Evolutionary conservation across 2,797 vertebrate species (phyloP).

Genomic region (Smutsia temminckii): DNA sequence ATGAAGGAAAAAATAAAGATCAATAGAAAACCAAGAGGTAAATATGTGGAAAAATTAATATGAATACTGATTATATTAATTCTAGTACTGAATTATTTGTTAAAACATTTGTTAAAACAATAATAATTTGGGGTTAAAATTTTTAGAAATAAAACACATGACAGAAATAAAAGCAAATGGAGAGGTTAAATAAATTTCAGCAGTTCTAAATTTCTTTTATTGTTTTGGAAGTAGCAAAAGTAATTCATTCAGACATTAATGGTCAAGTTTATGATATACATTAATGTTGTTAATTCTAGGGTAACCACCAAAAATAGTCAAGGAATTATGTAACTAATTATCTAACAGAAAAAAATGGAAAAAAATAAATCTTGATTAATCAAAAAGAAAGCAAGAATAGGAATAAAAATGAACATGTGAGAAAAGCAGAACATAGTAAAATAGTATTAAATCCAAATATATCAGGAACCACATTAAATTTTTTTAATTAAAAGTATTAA

Average conservation of each 20-base stretch:
- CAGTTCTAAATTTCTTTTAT: neutral
- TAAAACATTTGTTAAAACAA: neutral
- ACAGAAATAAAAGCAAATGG: neutral
- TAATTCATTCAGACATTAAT: neutral
- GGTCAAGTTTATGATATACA: neutral
- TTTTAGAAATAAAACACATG: neutral
- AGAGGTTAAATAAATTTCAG: neutral
- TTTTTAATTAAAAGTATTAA: neutral
- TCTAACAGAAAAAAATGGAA: neutral
- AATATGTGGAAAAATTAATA: neutral
- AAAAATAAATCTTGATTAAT: neutral
- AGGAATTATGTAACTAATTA: neutral
- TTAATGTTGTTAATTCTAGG: neutral
- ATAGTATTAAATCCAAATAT: neutral
- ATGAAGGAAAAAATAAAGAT: neutral
- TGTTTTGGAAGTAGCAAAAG: neutral
- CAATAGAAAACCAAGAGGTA: neutral
- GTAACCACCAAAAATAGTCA: neutral
- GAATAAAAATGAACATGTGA: neutral
- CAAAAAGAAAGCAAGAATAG: neutral
- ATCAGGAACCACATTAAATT: neutral
- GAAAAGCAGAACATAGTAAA: neutral
- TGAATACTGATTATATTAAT: neutral
- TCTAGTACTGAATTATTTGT: too few species aligned
- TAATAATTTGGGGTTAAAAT: neutral